Conservation (phyloP, 2,113 vertebrate species). For the Thunnus maccoyii region DNA sequence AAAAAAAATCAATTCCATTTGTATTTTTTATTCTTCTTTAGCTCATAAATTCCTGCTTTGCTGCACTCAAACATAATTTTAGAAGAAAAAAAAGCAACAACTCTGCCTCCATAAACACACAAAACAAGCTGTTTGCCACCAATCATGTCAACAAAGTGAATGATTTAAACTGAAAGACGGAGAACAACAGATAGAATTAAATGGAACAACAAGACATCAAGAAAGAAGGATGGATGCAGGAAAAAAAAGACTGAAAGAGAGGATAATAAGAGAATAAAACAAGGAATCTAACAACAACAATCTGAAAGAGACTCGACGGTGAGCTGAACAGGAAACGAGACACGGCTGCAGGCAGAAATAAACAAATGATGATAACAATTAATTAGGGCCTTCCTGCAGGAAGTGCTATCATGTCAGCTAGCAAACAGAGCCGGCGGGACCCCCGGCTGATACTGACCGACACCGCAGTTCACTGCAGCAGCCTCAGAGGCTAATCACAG, state of each 20-base stretch:
- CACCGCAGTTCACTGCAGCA: slow-evolving; percentile 40
- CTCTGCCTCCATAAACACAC: neutral
- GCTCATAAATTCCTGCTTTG: too few species aligned
- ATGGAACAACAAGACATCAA: neutral
- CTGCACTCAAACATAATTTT: too few species aligned
- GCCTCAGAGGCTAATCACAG: slow-evolving; percentile 55
- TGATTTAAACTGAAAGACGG: neutral
- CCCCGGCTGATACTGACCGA: slow-evolving; percentile 40
- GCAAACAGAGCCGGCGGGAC: slow-evolving; percentile 9
- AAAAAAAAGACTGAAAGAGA: too few species aligned
- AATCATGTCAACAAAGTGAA: neutral
- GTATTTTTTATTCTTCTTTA: too few species aligned
- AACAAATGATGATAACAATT: slow-evolving; percentile 57
- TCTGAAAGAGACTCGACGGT: too few species aligned
- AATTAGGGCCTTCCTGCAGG: slow-evolving; percentile 63
- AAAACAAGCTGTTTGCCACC: neutral
- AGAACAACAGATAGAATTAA: neutral
- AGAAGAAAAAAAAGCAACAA: too few species aligned
- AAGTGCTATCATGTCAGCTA: slow-evolving; percentile 49
- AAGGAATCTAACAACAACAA: too few species aligned
- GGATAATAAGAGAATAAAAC: too few species aligned
- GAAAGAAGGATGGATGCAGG: neutral
- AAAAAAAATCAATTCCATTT: too few species aligned
- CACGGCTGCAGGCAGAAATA: slow-evolving; percentile 52
- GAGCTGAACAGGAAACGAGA: slow-evolving; percentile 43